Conservation (phyloP, 2,888 invertebrate species). For the Cabera pusaria region DNA sequence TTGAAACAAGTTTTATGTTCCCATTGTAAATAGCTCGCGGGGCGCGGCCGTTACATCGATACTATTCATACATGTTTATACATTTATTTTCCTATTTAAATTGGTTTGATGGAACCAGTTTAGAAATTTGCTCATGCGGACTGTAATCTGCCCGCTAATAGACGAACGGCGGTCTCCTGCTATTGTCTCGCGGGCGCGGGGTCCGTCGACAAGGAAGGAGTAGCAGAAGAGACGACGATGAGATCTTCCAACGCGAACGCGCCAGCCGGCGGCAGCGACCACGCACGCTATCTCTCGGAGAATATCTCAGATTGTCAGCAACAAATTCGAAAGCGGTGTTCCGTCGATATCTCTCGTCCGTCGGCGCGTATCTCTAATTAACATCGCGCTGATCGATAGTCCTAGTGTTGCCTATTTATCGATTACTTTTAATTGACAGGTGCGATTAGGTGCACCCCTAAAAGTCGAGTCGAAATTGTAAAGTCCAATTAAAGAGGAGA, state of each 20-base stretch:
- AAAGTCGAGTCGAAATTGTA: conserved; percentile 31
- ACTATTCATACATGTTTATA: conserved; percentile 8
- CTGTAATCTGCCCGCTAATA: no score
- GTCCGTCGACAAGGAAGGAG: no score
- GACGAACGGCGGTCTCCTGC: no score
- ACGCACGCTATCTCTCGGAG: conserved; percentile 33
- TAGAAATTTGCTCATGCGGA: no score
- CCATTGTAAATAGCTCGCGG: conserved; percentile 22
- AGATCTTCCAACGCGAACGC: no score
- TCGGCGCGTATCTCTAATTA: conserved; percentile 62
- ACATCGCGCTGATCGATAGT: conserved; percentile 60
- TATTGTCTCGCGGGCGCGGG: no score
- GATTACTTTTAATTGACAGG: conserved; percentile 52
- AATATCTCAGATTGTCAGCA: conserved; percentile 38
- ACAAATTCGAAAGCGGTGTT: conserved; percentile 34
- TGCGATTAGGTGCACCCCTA: conserved; percentile 43
- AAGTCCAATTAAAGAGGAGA: conserved; percentile 35
- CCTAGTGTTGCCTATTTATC: conserved; percentile 37
- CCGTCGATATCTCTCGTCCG: conserved; percentile 18
- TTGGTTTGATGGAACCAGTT: conserved; percentile 4
- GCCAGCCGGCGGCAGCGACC: conserved; percentile 6
- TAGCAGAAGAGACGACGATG: no score
- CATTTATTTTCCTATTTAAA: no score
- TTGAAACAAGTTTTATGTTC: conserved; percentile 25
- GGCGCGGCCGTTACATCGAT: neutral